Evolutionary conservation across 2,113 vertebrate species (phyloP), one percentile per base, ranked within the genome.

Genomic region (Electrona antarctica): DNA sequence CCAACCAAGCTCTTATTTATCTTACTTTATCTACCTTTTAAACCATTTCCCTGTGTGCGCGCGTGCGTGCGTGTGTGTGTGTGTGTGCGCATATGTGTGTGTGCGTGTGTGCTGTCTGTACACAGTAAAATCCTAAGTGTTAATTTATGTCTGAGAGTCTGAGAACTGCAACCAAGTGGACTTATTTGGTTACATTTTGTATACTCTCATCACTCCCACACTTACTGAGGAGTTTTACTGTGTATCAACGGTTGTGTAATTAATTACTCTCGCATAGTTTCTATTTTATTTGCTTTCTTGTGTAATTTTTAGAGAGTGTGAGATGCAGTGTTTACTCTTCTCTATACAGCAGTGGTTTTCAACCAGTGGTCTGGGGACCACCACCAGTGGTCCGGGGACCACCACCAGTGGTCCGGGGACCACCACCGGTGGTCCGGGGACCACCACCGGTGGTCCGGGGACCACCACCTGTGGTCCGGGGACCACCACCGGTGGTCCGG

Each of bases 151-250:
- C 3, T 60, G 21, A 60, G 14, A 57, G 55, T 57, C 33, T 41
- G 4, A 14, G 15, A 57, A 57, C 15, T 57, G 55, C n/a, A 54
- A 54, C 10, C 51, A 54, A 54, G 51, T 41, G 33, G 33, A 41
- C 33, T 21, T 41, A 41, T 41, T 41, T 41, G 33, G 33, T 41
- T 41, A 41, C 33, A 41, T 41, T n/a, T 54, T 54, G 52, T n/a
- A 54, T 10, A 3, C 11, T 54, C 73, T 73, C 47, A 73, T 48
- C 63, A 28, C 48, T 64, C 74, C 60, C 5, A 41, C 5, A 41
- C 33, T 41, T 2, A 41, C 33, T 41, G 33, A 41, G 33, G 33
- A 3, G 33, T 41, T 41, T 21, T 41, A 41, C 33, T 6, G 33
- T 41, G 33, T 41, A 41, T 41, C 33, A 41, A 4, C 33, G 33